Conservation (phyloP, 2,113 vertebrate genomes). For the Phrynosoma platyrhinos region DNA sequence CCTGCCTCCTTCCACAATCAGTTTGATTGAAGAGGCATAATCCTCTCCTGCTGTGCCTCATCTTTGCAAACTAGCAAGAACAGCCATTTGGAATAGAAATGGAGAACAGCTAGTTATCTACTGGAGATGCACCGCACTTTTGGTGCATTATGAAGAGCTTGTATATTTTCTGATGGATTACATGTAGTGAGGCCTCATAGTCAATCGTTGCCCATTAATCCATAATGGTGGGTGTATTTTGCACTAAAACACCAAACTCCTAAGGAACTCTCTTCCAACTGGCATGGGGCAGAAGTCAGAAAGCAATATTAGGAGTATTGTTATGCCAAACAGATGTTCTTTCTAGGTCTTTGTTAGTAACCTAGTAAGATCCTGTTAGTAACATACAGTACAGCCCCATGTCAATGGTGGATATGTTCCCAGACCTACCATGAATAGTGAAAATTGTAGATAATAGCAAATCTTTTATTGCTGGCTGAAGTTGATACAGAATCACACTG, state of each 20-base stretch:
- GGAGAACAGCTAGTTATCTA: background rate
- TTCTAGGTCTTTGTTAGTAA: background rate
- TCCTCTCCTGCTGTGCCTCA: background rate
- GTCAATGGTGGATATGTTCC: no score
- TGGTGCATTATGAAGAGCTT: background rate
- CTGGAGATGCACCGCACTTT: background rate
- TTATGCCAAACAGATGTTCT: background rate
- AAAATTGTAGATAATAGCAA: no score
- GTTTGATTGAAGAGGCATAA: constrained; percentile 38
- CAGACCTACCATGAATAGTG: no score
- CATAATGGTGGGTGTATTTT: background rate
- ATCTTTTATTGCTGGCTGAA: no score
- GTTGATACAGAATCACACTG: no score
- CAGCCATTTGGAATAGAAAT: constrained; percentile 21
- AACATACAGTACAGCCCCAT: no score
- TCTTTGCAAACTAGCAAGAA: constrained; percentile 3
- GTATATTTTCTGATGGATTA: background rate
- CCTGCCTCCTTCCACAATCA: constrained; percentile 29
- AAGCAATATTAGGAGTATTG: background rate
- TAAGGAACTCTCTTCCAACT: background rate
- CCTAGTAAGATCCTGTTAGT: background rate
- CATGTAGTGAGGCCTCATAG: background rate
- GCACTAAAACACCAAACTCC: background rate
- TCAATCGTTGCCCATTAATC: background rate
- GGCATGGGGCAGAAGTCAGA: background rate